A percentile compares a stretch with the other conserved stretches of the same genome.
These are phyloP conservation scores for Andrena trimmerana DNA, from an alignment of 2,888 invertebrate genomes.

Conservation along the genomic window DNA sequence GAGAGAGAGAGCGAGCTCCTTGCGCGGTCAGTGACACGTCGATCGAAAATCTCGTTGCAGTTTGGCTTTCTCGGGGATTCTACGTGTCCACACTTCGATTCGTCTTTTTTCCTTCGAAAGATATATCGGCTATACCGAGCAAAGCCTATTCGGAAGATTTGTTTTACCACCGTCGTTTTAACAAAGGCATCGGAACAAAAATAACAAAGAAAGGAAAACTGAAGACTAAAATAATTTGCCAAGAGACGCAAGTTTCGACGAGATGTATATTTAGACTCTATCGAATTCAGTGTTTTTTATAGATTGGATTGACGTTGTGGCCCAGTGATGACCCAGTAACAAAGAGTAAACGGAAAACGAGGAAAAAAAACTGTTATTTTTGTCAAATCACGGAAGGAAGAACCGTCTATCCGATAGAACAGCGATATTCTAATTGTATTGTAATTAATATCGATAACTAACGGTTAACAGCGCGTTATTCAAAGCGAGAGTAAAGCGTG, in stretches of 20 bases:
- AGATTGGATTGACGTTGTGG: slow-evolving; percentile 50
- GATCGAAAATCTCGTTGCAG: slow-evolving; percentile 35
- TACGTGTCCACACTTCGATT: slow-evolving; percentile 15
- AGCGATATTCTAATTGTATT: slow-evolving; percentile 69
- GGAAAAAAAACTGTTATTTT: slow-evolving; percentile 68
- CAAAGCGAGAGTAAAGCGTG: slow-evolving; percentile 55
- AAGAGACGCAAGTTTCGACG: slow-evolving; percentile 22
- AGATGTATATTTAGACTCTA: slow-evolving; percentile 19
- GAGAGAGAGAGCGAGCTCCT: neutral
- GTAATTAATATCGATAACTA: slow-evolving; percentile 64
- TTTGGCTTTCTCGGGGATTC: slow-evolving; percentile 31
- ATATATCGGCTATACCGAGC: slow-evolving; percentile 68
- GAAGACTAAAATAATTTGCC: slow-evolving; percentile 41
- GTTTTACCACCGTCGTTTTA: slow-evolving; percentile 53
- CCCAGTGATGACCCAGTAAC: slow-evolving; percentile 68
- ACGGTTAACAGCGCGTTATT: slow-evolving; percentile 58
- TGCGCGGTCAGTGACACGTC: slow-evolving; percentile 26
- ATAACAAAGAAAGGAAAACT: slow-evolving; percentile 27
- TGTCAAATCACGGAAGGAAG: slow-evolving; percentile 66
- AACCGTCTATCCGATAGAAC: slow-evolving; percentile 68
- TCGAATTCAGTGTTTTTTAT: slow-evolving; percentile 61
- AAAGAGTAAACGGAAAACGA: slow-evolving; percentile 25
- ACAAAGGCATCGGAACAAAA: slow-evolving; percentile 57
- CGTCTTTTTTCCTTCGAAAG: slow-evolving; percentile 46
- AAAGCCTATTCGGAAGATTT: slow-evolving; percentile 58